A percentile compares a stretch with the other conserved stretches of the same genome.
These are phyloP conservation scores for Scomber scombrus DNA, from an alignment of 2,113 vertebrate genomes.

Conservation along the genomic window DNA sequence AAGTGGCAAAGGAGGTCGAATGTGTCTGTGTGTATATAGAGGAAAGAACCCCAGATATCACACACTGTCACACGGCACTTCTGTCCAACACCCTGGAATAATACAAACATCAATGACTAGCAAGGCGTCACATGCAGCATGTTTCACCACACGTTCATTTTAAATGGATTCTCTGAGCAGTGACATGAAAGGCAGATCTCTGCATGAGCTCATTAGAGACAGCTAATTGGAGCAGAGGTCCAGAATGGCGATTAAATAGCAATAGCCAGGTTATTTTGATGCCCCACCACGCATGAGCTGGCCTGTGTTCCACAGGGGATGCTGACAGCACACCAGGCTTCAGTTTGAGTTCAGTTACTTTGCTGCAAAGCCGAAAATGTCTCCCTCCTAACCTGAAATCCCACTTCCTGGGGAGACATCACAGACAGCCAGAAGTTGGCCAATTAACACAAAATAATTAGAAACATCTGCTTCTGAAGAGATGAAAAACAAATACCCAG, in stretches of 20 bases:
- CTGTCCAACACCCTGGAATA: slow-evolving; percentile 32
- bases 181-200: slow-evolving; percentile 53
- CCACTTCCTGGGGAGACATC: slow-evolving; percentile 42
- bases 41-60: slow-evolving; percentile 18
- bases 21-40: slow-evolving; percentile 7
- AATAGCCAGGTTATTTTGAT: slow-evolving; percentile 67
- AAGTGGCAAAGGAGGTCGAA: slow-evolving; percentile 40
- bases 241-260: slow-evolving; percentile 60
- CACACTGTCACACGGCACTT: slow-evolving; percentile 10
- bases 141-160: slow-evolving; percentile 27
- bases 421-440: slow-evolving; percentile 20
- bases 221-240: slow-evolving; percentile 68
- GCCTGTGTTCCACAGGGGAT: slow-evolving; percentile 26
- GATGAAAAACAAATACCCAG: background rate
- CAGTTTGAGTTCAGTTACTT: slow-evolving; percentile 33
- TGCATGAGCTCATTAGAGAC: slow-evolving; percentile 54
- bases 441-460: slow-evolving; percentile 66
- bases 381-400: slow-evolving; percentile 29
- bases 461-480: slow-evolving; percentile 58
- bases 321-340: slow-evolving; percentile 16
- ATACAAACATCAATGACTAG: slow-evolving; percentile 41
- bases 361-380: slow-evolving; percentile 35
- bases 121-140: background rate
- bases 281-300: slow-evolving; percentile 58
- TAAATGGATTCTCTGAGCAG: slow-evolving; percentile 47